phyloP scores from a whole-genome alignment of 1,140 invertebrate species.

The Drosophila parabipectinata region DNA sequence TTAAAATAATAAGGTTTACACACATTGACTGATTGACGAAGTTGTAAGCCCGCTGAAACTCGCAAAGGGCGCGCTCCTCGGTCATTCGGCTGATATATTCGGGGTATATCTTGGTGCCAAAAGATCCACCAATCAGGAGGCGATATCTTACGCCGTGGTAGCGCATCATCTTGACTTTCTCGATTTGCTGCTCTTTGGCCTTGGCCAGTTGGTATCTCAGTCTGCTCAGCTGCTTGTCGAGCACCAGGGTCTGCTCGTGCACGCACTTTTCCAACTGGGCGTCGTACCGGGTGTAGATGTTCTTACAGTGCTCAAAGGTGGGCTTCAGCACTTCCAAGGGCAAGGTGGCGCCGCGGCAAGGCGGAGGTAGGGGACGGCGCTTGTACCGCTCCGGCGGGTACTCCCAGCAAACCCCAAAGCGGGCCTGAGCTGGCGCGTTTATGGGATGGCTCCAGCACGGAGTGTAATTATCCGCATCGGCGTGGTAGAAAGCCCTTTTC shows the following conservation, averaged over 20 bases:
- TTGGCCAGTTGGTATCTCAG: constrained; percentile 20
- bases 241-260: constrained; percentile 52
- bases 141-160: constrained; percentile 60
- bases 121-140: constrained; percentile 27
- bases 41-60: constrained; percentile 59
- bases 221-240: constrained; percentile 26
- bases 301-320: constrained; percentile 42
- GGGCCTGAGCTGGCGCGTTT: background rate
- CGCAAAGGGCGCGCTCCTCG: constrained; percentile 55
- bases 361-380: constrained; percentile 42
- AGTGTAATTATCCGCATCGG: background rate
- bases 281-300: constrained; percentile 52
- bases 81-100: constrained; percentile 61
- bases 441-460: constrained; percentile 59
- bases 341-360: constrained; percentile 50
- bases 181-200: constrained; percentile 45
- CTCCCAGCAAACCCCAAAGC: constrained; percentile 65
- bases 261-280: constrained; percentile 60
- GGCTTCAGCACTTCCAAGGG: constrained; percentile 38
- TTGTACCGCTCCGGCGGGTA: constrained; percentile 58
- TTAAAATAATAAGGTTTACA: background rate
- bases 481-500: constrained; percentile 15
- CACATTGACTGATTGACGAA: constrained; percentile 57
- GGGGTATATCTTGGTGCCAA: constrained; percentile 58
- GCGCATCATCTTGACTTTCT: constrained; percentile 52